phyloP scores from a whole-genome alignment of 1,140 invertebrate genomes.

The Micrasema longulum region DNA sequence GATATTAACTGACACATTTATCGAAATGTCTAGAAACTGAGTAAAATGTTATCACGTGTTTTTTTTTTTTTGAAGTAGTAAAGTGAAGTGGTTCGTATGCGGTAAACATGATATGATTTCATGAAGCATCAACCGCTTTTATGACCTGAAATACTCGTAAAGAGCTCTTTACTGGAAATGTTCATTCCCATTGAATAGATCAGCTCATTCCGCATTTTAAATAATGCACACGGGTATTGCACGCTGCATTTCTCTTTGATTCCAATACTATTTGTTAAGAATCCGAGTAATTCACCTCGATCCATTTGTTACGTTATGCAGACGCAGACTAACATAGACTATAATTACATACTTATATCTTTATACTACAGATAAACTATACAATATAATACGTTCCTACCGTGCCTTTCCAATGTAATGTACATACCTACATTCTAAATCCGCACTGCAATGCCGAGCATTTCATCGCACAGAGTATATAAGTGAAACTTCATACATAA shows the following conservation, averaged over 20 bases:
- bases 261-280: slow-evolving; percentile 7
- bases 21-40: too few relatives aligned
- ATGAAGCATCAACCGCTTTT: neutral
- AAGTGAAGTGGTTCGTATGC: too few relatives aligned
- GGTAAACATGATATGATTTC: too few relatives aligned
- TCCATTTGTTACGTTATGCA: neutral
- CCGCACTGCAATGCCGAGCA: slow-evolving; percentile 9
- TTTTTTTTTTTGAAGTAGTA: too few relatives aligned
- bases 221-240: slow-evolving; percentile 6
- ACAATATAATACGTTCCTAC: too few relatives aligned
- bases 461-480: slow-evolving; percentile 2
- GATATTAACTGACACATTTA: too few relatives aligned
- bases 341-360: too few relatives aligned
- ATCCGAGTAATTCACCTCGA: slow-evolving; percentile 5
- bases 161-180: too few relatives aligned
- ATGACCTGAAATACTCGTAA: neutral
- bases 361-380: too few relatives aligned
- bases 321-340: too few relatives aligned
- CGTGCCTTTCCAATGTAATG: neutral
- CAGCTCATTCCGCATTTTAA: neutral
- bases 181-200: too few relatives aligned
- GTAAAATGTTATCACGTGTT: too few relatives aligned
- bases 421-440: slow-evolving; percentile 15
- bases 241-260: slow-evolving; percentile 10
- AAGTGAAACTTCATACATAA: neutral